Evolutionary conservation across 2,888 invertebrate species (phyloP).

Genomic region (Eupithecia dodoneata): DNA sequence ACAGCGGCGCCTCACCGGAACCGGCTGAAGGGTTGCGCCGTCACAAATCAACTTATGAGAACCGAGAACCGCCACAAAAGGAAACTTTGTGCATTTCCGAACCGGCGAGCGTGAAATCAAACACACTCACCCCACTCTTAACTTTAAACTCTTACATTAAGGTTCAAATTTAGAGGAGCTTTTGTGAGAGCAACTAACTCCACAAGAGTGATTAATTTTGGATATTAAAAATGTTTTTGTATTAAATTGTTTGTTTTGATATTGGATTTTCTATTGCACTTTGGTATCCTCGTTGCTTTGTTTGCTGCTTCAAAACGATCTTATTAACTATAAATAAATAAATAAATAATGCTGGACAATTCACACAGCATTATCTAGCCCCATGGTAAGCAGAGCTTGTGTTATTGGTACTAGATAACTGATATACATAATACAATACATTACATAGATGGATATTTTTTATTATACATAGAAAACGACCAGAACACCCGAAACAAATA

Average conservation of each 20-base stretch:
- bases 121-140: constrained; percentile 53
- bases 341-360: too few relatives aligned
- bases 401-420: too few relatives aligned
- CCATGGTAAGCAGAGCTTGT: too few relatives aligned
- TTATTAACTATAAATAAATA: too few relatives aligned
- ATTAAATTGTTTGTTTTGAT: constrained; percentile 49
- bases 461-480: too few relatives aligned
- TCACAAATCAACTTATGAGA: constrained; percentile 84
- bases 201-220: constrained; percentile 61
- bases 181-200: constrained; percentile 43
- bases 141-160: constrained; percentile 56
- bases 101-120: constrained; percentile 79
- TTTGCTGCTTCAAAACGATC: not conserved
- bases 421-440: too few relatives aligned
- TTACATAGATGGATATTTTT: too few relatives aligned
- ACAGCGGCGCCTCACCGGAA: constrained; percentile 79
- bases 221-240: constrained; percentile 63
- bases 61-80: constrained; percentile 82
- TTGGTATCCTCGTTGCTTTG: not conserved
- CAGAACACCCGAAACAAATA: too few relatives aligned
- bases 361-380: too few relatives aligned
- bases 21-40: constrained; percentile 80
- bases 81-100: constrained; percentile 84
- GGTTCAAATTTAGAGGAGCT: constrained; percentile 41
- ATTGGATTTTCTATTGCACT: not conserved